Conservation (phyloP, 2,113 vertebrate species). For the Lasiurus cinereus region DNA sequence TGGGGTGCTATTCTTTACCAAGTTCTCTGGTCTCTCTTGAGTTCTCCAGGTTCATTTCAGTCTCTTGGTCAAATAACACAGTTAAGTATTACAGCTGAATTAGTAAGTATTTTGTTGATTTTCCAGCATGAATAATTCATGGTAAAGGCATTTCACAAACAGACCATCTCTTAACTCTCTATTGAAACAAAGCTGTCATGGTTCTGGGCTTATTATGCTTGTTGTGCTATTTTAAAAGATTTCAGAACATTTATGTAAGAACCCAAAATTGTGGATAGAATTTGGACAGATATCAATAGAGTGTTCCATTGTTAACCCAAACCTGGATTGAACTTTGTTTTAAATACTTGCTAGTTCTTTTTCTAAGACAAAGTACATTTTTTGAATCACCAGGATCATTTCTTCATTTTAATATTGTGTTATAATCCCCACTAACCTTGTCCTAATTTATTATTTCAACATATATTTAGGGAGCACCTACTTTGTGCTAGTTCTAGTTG, state of each 20-base stretch:
- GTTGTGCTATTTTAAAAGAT: constrained; percentile 55
- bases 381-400: background rate
- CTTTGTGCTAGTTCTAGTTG: background rate
- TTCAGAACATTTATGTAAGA: constrained; percentile 56
- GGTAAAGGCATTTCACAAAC: constrained; percentile 41
- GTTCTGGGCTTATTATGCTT: constrained; percentile 37
- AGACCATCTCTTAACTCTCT: background rate
- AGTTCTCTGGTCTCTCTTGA: background rate
- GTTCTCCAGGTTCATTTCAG: constrained; percentile 48
- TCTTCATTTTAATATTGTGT: background rate
- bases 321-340: constrained; percentile 12
- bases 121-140: constrained; percentile 54
- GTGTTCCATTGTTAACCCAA: constrained; percentile 27
- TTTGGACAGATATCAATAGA: constrained; percentile 42
- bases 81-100: constrained; percentile 20
- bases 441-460: background rate
- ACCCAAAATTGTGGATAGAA: constrained; percentile 50
- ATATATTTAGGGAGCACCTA: background rate
- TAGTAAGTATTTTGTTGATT: constrained; percentile 50
- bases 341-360: constrained; percentile 26
- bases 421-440: background rate
- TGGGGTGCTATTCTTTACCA: background rate
- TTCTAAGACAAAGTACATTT: background rate
- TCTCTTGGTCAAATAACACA: constrained; percentile 30
- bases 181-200: background rate